Conservation (phyloP, 2,888 invertebrate species). For the Drosophila lacicola region DNA sequence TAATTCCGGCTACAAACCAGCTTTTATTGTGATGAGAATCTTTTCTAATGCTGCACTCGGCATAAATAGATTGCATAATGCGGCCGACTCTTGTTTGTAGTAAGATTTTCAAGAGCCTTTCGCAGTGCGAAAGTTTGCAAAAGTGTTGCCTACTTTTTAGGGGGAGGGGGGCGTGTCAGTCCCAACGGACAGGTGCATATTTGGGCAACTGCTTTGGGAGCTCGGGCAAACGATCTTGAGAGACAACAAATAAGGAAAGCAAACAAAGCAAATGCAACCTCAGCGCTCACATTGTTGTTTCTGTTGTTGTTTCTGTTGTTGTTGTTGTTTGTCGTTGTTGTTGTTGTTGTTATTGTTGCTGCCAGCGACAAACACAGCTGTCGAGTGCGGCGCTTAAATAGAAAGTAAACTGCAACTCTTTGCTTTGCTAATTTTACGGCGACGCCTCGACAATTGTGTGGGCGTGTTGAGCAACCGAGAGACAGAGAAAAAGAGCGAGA, state of each 20-base stretch:
- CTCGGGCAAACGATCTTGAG: slow-evolving; percentile 40
- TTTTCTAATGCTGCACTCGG: not conserved
- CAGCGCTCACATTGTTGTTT: slow-evolving; percentile 39
- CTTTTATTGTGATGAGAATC: not conserved
- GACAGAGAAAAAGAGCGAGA: not conserved
- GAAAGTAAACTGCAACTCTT: slow-evolving; percentile 81
- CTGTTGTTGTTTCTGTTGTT: slow-evolving; percentile 11
- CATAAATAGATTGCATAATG: not conserved
- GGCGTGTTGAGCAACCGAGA: slow-evolving; percentile 44
- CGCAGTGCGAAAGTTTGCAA: not conserved
- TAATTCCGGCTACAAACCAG: too few species aligned
- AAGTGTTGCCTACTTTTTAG: slow-evolving; percentile 14
- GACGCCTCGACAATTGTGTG: slow-evolving; percentile 68
- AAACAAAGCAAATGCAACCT: slow-evolving; percentile 55
- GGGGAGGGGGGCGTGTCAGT: not conserved
- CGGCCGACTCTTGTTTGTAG: not conserved
- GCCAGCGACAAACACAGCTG: slow-evolving; percentile 78
- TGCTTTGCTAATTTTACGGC: slow-evolving; percentile 76
- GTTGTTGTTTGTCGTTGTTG: slow-evolving; percentile 13
- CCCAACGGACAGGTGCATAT: slow-evolving; percentile 28
- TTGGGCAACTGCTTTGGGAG: slow-evolving; percentile 23
- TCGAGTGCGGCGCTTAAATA: slow-evolving; percentile 78
- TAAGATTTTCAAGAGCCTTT: not conserved
- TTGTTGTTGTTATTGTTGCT: slow-evolving; percentile 35
- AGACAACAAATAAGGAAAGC: slow-evolving; percentile 55